Conservation (phyloP, 2,888 invertebrate species). For the Chloroclystis v-ata region DNA sequence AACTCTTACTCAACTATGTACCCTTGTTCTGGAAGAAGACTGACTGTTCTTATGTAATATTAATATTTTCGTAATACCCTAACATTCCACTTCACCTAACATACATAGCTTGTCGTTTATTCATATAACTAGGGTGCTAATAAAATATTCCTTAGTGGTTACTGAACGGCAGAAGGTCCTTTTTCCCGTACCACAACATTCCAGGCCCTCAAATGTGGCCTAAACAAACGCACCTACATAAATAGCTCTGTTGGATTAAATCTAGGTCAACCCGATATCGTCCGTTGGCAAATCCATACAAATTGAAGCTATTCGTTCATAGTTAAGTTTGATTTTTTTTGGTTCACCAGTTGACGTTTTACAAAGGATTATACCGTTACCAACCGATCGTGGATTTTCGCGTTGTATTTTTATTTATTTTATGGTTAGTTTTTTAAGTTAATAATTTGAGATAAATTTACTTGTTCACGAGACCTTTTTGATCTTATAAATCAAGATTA, state of each 20-base stretch:
- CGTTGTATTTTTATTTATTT: no score
- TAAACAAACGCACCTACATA: constrained; percentile 31
- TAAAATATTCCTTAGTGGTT: not conserved
- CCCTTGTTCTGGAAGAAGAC: no score
- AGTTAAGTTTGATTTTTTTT: not conserved
- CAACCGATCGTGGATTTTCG: no score
- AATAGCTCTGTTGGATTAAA: constrained; percentile 35
- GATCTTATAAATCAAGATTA: no score
- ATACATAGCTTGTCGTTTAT: not conserved
- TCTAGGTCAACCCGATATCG: constrained; percentile 51
- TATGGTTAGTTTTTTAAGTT: no score
- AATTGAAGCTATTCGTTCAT: constrained; percentile 16
- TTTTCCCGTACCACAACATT: constrained; percentile 2
- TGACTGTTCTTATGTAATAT: no score
- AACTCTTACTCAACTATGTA: no score
- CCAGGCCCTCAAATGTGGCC: constrained; percentile 15
- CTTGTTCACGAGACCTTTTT: no score
- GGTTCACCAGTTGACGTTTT: not conserved
- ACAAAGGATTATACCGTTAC: no score
- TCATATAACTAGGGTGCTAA: not conserved
- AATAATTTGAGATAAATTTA: no score
- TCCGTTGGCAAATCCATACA: constrained; percentile 27
- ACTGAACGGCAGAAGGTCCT: not conserved
- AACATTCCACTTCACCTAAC: no score
- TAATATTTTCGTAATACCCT: no score